These are phyloP conservation scores for Archivesica marissinica DNA, from an alignment of 1,140 invertebrate genomes.

Conservation along the genomic window DNA sequence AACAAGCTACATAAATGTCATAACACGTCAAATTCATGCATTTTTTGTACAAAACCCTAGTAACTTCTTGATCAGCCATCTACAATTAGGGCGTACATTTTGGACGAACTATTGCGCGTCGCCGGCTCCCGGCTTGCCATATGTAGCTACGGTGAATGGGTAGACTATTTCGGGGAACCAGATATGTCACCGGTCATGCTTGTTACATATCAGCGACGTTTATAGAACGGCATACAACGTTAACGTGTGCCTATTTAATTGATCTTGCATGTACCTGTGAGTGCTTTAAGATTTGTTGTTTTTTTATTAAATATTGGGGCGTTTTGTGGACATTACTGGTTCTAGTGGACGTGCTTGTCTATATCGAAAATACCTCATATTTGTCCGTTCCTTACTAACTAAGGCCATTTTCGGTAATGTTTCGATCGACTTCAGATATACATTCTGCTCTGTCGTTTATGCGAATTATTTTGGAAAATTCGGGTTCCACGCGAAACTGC, in stretches of 20 bases:
- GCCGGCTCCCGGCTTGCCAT: too few species aligned
- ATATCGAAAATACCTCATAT: background rate
- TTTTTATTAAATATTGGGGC: background rate
- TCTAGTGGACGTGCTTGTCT: background rate
- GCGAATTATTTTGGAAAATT: too few species aligned
- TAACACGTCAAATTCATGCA: too few species aligned
- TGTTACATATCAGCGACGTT: slow-evolving; percentile 2
- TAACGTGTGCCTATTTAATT: slow-evolving; percentile 15
- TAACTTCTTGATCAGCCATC: too few species aligned
- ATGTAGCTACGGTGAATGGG: too few species aligned
- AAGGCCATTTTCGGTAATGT: slow-evolving; percentile 5
- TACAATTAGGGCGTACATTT: too few species aligned
- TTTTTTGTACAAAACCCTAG: too few species aligned
- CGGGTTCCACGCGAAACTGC: too few species aligned
- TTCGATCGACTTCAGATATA: background rate
- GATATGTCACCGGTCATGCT: background rate
- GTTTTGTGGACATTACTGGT: background rate
- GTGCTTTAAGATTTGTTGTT: too few species aligned
- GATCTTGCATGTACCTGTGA: slow-evolving; percentile 1
- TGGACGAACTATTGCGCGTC: too few species aligned
- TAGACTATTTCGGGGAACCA: background rate
- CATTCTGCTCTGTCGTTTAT: background rate
- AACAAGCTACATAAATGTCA: too few species aligned
- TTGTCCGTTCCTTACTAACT: background rate
- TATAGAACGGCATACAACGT: slow-evolving; percentile 19